Evolutionary conservation across 2,113 vertebrate genomes (phyloP), one percentile per base, ranked within the genome.

Genomic region (Daubentonia madagascariensis): DNA sequence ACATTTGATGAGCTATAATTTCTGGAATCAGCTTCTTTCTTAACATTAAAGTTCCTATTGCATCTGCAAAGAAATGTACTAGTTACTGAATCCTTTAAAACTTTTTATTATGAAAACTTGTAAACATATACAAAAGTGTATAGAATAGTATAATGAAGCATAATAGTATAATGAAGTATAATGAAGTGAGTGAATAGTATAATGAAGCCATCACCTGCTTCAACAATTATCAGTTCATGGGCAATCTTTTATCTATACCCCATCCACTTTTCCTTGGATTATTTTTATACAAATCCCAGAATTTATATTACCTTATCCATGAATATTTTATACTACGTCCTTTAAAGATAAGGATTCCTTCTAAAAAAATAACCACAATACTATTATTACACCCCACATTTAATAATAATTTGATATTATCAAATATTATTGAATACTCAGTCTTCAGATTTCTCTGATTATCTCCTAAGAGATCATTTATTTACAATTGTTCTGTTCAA

Each of bases 1-100:
- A 28, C 59, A 63, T 68, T 50, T 86, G 61, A 45, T 89, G 84
- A 59, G 23, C 28, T 86, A 61, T 59, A 59, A 93, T 73, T 92
- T 83, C 70, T 83, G 85, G 83, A 81, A 85, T 35, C 79, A 95
- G 65, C 45, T 76, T 88, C 40, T 91, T 14, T 91, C 52, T 94
- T 73, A 45, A 92, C 23, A 73, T 37, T 86, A n/a, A 72, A 85
- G 40, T 78, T 97, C 68, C 52, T 85, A 61, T 40, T 83, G 43
- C 11, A 89, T 63, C 25, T 91, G 20, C 30, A 86, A 72, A 94
- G 48, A 95, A 88, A 78, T 59, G 23, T 54, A 76, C 78, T 89
- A 72, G 65, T 48, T 67, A 73, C 22, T 35, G 35, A 89, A 65
- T 75, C 40, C 23, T 93, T 54, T 48, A 37, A 76, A 85, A 76